phyloP scores from a whole-genome alignment of 1,140 invertebrate species.

The Bombus confusus region DNA sequence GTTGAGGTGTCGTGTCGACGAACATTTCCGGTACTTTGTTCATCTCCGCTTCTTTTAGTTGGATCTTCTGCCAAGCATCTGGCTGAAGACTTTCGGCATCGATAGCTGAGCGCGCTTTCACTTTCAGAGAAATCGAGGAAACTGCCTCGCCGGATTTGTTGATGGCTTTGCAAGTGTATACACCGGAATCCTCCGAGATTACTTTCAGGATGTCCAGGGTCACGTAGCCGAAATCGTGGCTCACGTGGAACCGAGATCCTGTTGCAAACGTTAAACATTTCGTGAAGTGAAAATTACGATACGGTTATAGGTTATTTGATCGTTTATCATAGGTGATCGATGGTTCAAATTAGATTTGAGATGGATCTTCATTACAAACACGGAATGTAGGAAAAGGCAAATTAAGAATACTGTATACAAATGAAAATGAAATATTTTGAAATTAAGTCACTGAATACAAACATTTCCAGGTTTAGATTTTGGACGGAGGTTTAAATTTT shows the following conservation, averaged over 20 bases:
- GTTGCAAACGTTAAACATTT: conserved; percentile 58
- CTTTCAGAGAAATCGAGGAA: conserved; percentile 93
- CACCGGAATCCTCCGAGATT: conserved; percentile 94
- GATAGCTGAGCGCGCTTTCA: conserved; percentile 91
- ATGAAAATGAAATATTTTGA: too few relatives aligned
- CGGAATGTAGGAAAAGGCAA: too few relatives aligned
- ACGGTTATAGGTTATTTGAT: not conserved
- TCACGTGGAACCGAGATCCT: conserved; percentile 93
- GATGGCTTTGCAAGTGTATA: conserved; percentile 96
- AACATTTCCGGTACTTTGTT: conserved; percentile 93
- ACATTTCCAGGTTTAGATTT: too few relatives aligned
- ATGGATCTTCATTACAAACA: too few relatives aligned
- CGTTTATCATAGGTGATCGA: not conserved
- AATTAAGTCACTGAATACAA: too few relatives aligned
- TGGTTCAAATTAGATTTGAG: too few relatives aligned
- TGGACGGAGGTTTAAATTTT: too few relatives aligned
- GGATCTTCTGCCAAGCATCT: conserved; percentile 94
- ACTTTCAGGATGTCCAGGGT: conserved; percentile 95
- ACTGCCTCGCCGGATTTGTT: conserved; percentile 95
- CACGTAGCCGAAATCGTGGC: conserved; percentile 96
- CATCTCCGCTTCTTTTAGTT: conserved; percentile 94
- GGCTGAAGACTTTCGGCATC: conserved; percentile 91
- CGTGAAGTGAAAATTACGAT: not conserved
- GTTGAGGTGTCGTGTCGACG: conserved; percentile 90
- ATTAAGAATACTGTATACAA: not conserved